Percentiles rank a stretch among this genome's conserved stretches.
Evolutionary conservation across 53 echinoderm and acorn worm genomes (phyloP).

Genomic region (Crossaster papposus): DNA sequence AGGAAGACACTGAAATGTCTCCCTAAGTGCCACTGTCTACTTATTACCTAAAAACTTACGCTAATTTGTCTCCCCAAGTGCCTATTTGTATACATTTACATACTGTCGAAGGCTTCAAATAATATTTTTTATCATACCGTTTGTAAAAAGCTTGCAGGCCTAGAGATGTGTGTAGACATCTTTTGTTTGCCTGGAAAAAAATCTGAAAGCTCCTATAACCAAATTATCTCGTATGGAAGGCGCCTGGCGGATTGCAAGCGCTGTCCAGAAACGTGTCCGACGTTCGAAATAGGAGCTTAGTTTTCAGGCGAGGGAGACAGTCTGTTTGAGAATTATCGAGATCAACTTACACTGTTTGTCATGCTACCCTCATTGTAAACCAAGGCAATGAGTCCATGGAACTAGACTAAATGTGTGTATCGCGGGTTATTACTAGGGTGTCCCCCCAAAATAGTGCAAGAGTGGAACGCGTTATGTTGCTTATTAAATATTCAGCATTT

Average conservation of each 20-base stretch:
- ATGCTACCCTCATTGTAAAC: not conserved
- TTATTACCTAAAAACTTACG: too few relatives aligned
- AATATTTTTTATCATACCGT: too few relatives aligned
- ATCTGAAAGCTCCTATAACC: not conserved
- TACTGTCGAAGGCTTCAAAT: too few relatives aligned
- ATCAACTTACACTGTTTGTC: not conserved
- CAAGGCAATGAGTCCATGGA: not conserved
- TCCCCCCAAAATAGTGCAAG: too few relatives aligned
- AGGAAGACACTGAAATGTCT: too few relatives aligned
- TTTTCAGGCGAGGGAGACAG: not conserved
- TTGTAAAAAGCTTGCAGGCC: too few relatives aligned
- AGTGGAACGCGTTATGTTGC: too few relatives aligned
- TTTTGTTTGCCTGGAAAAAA: not conserved
- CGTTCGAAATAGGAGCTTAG: not conserved
- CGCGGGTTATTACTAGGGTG: not conserved
- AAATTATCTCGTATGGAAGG: not conserved
- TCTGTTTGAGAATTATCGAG: not conserved
- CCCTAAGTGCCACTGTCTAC: too few relatives aligned
- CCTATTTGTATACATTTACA: too few relatives aligned
- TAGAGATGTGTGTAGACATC: not conserved
- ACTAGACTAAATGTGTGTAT: not conserved
- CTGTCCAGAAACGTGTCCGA: not conserved
- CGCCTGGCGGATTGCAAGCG: not conserved
- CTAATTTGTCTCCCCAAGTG: too few relatives aligned
- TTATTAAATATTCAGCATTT: too few relatives aligned